phyloP scores from a whole-genome alignment of 2,113 vertebrate species.

The Nycticryphes semicollaris region DNA sequence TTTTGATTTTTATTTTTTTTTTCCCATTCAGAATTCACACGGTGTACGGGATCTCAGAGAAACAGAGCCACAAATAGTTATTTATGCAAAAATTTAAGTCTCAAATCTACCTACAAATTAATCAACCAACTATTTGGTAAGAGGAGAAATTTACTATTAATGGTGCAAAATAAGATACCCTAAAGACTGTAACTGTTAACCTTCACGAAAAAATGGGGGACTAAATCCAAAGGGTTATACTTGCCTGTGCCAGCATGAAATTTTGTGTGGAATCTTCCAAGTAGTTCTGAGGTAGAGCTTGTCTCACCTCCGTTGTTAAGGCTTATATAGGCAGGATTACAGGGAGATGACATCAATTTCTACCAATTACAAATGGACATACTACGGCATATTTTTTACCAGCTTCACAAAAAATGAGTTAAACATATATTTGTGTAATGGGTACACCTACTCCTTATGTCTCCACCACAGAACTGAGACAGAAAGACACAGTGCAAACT shows the following conservation, averaged over 20 bases:
- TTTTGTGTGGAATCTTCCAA: neutral
- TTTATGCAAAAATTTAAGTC: neutral
- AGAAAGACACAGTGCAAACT: neutral
- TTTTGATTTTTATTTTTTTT: neutral
- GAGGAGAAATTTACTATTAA: neutral
- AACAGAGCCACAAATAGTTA: neutral
- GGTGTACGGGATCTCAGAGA: neutral
- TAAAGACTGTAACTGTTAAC: neutral
- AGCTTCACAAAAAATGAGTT: neutral
- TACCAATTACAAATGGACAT: accelerated
- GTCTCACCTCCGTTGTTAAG: neutral
- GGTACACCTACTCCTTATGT: neutral
- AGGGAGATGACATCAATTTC: neutral
- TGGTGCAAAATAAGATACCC: accelerated
- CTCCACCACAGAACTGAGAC: neutral
- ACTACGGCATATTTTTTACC: neutral
- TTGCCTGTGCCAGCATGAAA: neutral
- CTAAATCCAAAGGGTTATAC: neutral
- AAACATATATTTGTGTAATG: neutral
- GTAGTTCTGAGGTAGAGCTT: neutral
- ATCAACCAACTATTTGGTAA: neutral
- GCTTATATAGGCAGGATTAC: accelerated
- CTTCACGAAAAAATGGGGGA: neutral
- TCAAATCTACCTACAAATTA: neutral
- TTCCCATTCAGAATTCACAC: neutral